Base-by-base conservation (phyloP, 2,888 invertebrate species). In the Acrobeloides nanus region DNA sequence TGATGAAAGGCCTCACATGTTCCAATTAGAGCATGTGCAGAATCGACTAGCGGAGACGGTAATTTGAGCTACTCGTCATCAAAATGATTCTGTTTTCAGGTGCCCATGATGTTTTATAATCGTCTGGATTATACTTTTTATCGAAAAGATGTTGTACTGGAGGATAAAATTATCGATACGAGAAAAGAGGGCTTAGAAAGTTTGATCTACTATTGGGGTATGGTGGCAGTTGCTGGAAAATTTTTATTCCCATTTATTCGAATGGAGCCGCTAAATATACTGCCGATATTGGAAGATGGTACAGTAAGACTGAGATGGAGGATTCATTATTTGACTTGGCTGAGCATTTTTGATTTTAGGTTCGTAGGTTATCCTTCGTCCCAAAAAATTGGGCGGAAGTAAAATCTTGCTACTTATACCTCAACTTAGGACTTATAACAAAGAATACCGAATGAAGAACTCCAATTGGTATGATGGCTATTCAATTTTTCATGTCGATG, bases 91-190 rank as follows among this genome's bases (percentile, higher is more conserved):
- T n/a, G n/a, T n/a, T n/a, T 56, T 18, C 17, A 66, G 66, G 55
- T 63, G n/a, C 68, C 68, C 10, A 39, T 67, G 38, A 61, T 70
- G 62, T 70, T 70, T 43, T 55, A 61, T 6, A 55, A 58, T 21
- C 58, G 62, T 7, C 46, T 72, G 41, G 70, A 70, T 49, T 70
- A 59, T 51, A 70, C 70, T 5, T 72, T 70, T 47, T 71, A 69
- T 53, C 50, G 58, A n/a, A 60, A 56, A 32, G 64, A 72, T 46
- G 68, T 71, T 15, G 35, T 69, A 18, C 55, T 64, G 29, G 64
- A 69, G 26, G 62, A 70, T 51, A 62, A 72, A 42, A 68, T 70
- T 20, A 60, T 67, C 26, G 35, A 45, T 6, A 40, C 59, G 20
- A 48, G 59, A 34, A 61, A 43, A 55, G 31, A 38, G 57, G 67